Evolutionary conservation across 2,113 vertebrate genomes (phyloP).

Genomic region (Pelodiscus sinensis): DNA sequence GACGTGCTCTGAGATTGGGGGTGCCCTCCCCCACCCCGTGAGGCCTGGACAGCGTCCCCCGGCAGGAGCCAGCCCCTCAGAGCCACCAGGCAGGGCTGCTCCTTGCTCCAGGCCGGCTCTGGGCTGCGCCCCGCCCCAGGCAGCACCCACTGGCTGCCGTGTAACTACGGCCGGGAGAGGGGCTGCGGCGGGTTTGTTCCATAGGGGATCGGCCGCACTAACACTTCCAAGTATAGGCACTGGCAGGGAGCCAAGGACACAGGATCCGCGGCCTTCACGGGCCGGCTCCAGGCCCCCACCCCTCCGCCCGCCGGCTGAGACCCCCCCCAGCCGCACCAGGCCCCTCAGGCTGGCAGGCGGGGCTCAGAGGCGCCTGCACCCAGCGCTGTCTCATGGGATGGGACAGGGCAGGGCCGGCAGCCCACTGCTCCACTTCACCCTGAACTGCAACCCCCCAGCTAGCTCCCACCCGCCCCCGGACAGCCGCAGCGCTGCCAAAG

Average conservation of each 20-base stretch:
- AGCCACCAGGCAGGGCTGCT: background rate
- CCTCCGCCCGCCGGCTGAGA: background rate
- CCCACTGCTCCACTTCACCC: background rate
- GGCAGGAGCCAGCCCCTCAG: background rate
- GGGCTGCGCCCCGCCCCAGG: background rate
- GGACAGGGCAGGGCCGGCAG: background rate
- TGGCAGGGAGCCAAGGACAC: conserved; percentile 55
- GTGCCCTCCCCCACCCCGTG: too few species aligned
- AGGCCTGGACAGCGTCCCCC: background rate
- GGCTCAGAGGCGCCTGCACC: background rate
- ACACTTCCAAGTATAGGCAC: conserved; percentile 72
- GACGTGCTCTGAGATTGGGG: too few species aligned
- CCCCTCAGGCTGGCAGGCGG: background rate
- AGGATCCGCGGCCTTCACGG: conserved; percentile 36
- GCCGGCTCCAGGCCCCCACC: background rate
- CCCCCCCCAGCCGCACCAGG: background rate
- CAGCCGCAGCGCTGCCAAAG: background rate
- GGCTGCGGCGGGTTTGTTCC: conserved; percentile 63
- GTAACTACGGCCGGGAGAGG: conserved; percentile 1
- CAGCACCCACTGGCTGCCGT: conserved; percentile 34
- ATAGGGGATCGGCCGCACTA: conserved; percentile 47
- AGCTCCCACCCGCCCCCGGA: background rate
- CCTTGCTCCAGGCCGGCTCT: background rate
- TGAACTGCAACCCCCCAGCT: background rate
- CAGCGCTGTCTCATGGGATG: background rate